Evolutionary conservation across 2,113 vertebrate genomes (phyloP).

Genomic region (Petromus typicus): DNA sequence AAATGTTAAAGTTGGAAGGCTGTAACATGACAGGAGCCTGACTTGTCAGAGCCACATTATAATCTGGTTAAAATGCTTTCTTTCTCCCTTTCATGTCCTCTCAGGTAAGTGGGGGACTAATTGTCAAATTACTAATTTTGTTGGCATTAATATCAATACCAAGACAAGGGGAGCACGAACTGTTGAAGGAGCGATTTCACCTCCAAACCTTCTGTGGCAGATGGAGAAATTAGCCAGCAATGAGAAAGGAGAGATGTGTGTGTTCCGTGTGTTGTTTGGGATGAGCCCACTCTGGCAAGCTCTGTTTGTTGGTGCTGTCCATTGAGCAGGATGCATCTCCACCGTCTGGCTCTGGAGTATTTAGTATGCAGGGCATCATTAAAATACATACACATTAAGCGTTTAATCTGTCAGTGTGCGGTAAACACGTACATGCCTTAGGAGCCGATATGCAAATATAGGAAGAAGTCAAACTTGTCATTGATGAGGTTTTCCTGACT

Average conservation of each 20-base stretch:
- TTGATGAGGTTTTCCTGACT: not conserved
- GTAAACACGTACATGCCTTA: rapidly evolving
- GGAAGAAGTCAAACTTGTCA: too few species aligned
- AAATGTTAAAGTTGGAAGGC: conserved; percentile 96
- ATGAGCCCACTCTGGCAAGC: conserved; percentile 24
- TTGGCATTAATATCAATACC: conserved; percentile 90
- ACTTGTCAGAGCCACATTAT: conserved; percentile 95
- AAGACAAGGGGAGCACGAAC: conserved; percentile 78
- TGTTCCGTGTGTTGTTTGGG: conserved; percentile 47
- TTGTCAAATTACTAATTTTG: conserved; percentile 92
- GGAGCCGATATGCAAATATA: not conserved
- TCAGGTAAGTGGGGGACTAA: conserved; percentile 90
- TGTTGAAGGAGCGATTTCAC: conserved; percentile 71
- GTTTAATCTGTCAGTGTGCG: rapidly evolving
- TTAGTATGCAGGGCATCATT: not conserved
- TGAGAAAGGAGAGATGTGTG: conserved; percentile 51
- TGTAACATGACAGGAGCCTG: conserved; percentile 95
- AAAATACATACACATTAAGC: not conserved
- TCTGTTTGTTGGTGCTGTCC: not conserved
- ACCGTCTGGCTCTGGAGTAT: not conserved
- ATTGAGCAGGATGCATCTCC: rapidly evolving
- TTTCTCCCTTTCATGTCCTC: conserved; percentile 88
- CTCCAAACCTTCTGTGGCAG: conserved; percentile 31
- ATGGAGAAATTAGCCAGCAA: conserved; percentile 70
- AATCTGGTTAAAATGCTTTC: conserved; percentile 93